phyloP scores from a whole-genome alignment of 2,888 invertebrate genomes.

The Tinea semifulvella region DNA sequence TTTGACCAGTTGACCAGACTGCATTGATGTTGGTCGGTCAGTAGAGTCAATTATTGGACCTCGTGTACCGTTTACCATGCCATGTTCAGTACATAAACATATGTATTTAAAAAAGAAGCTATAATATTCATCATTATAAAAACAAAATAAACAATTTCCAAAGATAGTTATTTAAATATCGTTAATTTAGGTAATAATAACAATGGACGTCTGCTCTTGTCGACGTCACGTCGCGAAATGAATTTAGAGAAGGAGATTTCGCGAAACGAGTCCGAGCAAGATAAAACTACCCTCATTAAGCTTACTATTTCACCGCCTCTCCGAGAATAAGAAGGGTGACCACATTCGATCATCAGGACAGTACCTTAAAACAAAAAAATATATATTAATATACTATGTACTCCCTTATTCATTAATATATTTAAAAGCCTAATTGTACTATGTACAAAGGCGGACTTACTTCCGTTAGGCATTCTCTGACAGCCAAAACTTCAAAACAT shows the following conservation, averaged over 20 bases:
- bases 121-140: not conserved
- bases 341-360: not conserved
- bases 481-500: too few relatives aligned
- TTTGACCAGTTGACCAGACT: too few relatives aligned
- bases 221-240: constrained; percentile 11
- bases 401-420: too few relatives aligned
- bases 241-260: constrained; percentile 11
- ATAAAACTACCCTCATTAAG: constrained; percentile 14
- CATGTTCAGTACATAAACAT: too few relatives aligned
- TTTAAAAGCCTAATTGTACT: too few relatives aligned
- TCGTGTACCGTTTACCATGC: too few relatives aligned
- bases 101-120: not conserved
- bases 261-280: constrained; percentile 11
- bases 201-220: constrained; percentile 9
- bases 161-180: too few relatives aligned
- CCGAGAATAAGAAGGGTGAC: not conserved
- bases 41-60: too few relatives aligned
- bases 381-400: not conserved
- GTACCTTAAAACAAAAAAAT: not conserved
- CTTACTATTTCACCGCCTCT: constrained; percentile 14
- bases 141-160: too few relatives aligned
- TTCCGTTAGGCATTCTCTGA: too few relatives aligned
- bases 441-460: too few relatives aligned
- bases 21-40: too few relatives aligned
- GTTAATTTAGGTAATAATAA: not conserved